phyloP scores from a whole-genome alignment of 2,113 vertebrate species.

The Mionectes macconnelli region DNA sequence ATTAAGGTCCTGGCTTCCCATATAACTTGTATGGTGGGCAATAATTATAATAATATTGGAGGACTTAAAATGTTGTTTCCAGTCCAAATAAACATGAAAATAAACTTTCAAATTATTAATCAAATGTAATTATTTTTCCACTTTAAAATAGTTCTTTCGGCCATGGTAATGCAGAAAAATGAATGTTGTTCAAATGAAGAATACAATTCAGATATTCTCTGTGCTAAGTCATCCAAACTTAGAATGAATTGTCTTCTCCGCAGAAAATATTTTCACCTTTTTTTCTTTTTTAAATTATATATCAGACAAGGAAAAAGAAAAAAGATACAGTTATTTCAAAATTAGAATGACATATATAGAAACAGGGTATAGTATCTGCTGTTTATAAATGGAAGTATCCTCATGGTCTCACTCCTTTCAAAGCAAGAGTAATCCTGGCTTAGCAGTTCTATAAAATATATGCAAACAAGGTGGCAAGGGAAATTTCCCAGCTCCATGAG shows the following conservation, averaged over 20 bases:
- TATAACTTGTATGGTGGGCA: background rate
- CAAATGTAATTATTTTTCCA: conserved; percentile 2
- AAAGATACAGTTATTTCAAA: background rate
- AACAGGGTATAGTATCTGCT: conserved; percentile 17
- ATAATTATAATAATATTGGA: background rate
- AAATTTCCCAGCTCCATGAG: background rate
- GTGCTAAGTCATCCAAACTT: conserved; percentile 20
- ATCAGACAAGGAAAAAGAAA: background rate
- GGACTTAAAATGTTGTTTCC: background rate
- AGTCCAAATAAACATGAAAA: background rate
- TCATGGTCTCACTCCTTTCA: background rate
- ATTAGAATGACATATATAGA: background rate
- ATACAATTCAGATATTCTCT: conserved; percentile 24
- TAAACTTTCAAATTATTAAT: background rate
- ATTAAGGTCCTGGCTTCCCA: background rate
- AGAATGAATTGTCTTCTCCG: background rate
- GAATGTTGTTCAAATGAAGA: conserved; percentile 42
- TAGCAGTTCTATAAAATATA: conserved; percentile 35
- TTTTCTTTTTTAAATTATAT: background rate
- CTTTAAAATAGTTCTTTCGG: background rate
- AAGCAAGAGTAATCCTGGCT: conserved; percentile 5
- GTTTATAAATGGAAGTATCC: background rate
- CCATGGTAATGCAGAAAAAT: conserved; percentile 23
- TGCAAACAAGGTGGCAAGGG: background rate
- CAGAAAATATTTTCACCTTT: background rate